Base-by-base conservation (phyloP, 2,113 vertebrate genomes). In the Myotis brandtii region DNA sequence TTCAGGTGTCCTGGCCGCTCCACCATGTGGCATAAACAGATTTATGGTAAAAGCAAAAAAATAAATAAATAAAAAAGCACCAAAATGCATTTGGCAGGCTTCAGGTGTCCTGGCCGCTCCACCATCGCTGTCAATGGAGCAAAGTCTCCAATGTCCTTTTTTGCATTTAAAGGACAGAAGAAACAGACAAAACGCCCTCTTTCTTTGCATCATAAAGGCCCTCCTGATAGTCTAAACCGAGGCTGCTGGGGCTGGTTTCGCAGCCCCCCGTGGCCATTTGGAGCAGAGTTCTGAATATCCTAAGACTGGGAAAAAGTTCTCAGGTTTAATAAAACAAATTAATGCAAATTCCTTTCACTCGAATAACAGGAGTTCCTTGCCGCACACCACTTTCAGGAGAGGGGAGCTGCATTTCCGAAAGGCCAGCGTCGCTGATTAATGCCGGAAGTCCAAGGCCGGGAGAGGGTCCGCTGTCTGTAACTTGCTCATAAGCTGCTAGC, bases 401-500 rank as follows among this genome's bases (percentile, higher is more conserved):
- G 8, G 25, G 32, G 46, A 54, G 54, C n/a, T 73, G 32, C 32
- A 12, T 82, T 56, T 67, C 93, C 82, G 70, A 87, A 88, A 56
- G 48, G 13, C 67, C 67, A 14, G 12, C 23, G 62, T 48, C 48
- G 18, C 80, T 20, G 27, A 52, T 43, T 87, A 96, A 77, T 59
- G 59, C 56, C 17, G 48, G 46, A 89, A 94, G 94, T 62, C 52
- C 50, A 50, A 86, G 4, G 66, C 81, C n/a, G 7, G 72, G 52
- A 97, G 93, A 96, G 73, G 93, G 83, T 52, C 75, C 76, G 89
- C 93, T 83, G 69, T 86, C 95, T 96, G 82, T 98, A 94, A 98
- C 98, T 98, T 97, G 98, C 97, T 98, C 96, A 98, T 97, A 97
- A 96, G 97, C 93, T 92, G 77, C 90, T 95, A 96, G 88, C 93